Conservation (phyloP, 1,140 invertebrate species). For the Parasteatoda tepidariorum region DNA sequence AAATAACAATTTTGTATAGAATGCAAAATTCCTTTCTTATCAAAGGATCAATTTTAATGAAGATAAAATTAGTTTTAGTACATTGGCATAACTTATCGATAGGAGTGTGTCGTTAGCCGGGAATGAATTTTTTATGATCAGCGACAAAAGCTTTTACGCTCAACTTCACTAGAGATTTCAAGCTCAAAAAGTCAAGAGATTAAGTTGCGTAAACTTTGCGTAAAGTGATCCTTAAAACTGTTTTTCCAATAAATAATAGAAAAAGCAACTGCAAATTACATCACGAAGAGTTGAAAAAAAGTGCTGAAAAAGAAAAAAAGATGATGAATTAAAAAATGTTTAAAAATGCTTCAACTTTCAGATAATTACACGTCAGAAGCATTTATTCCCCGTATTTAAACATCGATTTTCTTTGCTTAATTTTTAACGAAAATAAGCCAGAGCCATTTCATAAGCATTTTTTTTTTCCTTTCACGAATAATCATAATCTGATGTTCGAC, state of each 20-base stretch:
- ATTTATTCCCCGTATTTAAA: constrained; percentile 49
- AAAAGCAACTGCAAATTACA: not conserved
- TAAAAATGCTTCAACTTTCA: constrained; percentile 36
- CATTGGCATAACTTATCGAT: too few relatives aligned
- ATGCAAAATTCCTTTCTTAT: too few relatives aligned
- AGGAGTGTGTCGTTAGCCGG: not conserved
- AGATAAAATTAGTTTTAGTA: too few relatives aligned
- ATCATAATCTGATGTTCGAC: constrained; percentile 53
- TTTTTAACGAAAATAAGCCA: constrained; percentile 28
- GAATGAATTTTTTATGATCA: constrained; percentile 8
- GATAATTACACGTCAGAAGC: constrained; percentile 54
- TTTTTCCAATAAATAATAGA: not conserved
- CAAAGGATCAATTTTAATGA: too few relatives aligned
- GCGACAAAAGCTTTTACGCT: constrained; percentile 15
- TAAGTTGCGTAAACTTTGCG: constrained; percentile 29
- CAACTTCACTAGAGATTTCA: constrained; percentile 12
- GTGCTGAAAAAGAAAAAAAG: not conserved
- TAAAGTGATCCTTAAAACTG: constrained; percentile 23
- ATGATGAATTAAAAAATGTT: constrained; percentile 9
- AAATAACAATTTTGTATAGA: too few relatives aligned
- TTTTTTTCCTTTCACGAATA: constrained; percentile 19
- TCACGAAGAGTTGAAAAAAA: not conserved
- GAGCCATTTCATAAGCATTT: constrained; percentile 36
- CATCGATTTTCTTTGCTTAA: constrained; percentile 33
- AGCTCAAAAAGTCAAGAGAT: constrained; percentile 37